These are phyloP conservation scores for Dromococcyx pavoninus DNA, from an alignment of 2,797 vertebrate genomes.

Conservation along the genomic window DNA sequence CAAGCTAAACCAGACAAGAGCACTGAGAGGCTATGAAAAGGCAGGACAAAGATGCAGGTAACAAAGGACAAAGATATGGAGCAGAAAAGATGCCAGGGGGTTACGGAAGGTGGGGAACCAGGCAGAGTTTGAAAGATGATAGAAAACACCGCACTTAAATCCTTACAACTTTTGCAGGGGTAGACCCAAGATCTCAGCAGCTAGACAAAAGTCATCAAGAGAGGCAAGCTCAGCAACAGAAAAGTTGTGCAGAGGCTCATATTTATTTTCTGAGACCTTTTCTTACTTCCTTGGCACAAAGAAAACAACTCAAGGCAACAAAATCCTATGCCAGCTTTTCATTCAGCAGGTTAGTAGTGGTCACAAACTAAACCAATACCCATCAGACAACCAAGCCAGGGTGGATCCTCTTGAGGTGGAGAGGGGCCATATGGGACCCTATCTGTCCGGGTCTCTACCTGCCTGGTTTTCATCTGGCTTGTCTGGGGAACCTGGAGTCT, in stretches of 20 bases:
- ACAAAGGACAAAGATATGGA: not conserved
- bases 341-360: not conserved
- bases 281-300: not conserved
- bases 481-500: not conserved
- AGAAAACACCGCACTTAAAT: not conserved
- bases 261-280: not conserved
- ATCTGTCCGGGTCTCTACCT: not conserved
- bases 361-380: not conserved
- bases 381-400: not conserved
- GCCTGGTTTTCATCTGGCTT: not conserved
- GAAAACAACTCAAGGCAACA: not conserved
- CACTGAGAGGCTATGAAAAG: not conserved
- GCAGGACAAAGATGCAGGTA: not conserved
- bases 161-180: not conserved
- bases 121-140: not conserved
- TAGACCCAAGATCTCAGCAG: not conserved
- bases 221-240: not conserved
- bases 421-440: not conserved
- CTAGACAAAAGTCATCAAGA: not conserved
- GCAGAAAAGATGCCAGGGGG: not conserved
- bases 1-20: constrained; percentile 1
- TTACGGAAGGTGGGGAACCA: not conserved
- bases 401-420: not conserved
- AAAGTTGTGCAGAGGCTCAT: not conserved
- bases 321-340: not conserved